A percentile compares a stretch with the other conserved stretches of the same genome.
phyloP scores from a whole-genome alignment of 1,140 invertebrate species.

The Charaxes varanes region DNA sequence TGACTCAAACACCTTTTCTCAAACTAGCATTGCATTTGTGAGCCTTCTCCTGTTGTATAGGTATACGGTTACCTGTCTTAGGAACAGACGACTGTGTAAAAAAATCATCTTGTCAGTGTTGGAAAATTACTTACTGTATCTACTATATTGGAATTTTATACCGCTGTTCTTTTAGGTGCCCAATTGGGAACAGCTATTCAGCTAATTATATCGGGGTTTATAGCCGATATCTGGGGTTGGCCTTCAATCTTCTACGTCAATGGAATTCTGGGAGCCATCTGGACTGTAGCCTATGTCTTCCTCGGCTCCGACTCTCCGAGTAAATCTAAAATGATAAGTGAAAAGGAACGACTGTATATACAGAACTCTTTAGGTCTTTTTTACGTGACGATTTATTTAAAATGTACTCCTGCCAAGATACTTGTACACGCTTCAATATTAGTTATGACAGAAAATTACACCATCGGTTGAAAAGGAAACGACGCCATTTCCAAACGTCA shows the following conservation, averaged over 20 bases:
- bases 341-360: conserved; percentile 75
- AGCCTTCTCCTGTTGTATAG: no score
- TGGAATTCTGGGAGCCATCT: conserved; percentile 75
- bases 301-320: conserved; percentile 78
- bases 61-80: no score
- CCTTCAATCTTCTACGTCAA: conserved; percentile 82
- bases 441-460: conserved; percentile 47
- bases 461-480: conserved; percentile 41
- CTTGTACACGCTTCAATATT: conserved; percentile 16
- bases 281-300: conserved; percentile 75
- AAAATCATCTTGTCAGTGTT: not conserved
- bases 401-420: conserved; percentile 9
- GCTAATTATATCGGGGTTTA: conserved; percentile 42
- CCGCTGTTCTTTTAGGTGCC: no score
- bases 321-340: conserved; percentile 69
- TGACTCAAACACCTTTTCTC: no score
- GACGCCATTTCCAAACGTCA: conserved; percentile 39
- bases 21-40: no score
- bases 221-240: conserved; percentile 76
- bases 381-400: conserved; percentile 7
- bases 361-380: conserved; percentile 52
- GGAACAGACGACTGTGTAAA: no score
- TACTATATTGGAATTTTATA: not conserved
- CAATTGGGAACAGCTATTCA: conserved; percentile 33
- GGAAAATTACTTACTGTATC: no score